phyloP scores from a whole-genome alignment of 2,888 invertebrate genomes.

The Lutraria lutraria region DNA sequence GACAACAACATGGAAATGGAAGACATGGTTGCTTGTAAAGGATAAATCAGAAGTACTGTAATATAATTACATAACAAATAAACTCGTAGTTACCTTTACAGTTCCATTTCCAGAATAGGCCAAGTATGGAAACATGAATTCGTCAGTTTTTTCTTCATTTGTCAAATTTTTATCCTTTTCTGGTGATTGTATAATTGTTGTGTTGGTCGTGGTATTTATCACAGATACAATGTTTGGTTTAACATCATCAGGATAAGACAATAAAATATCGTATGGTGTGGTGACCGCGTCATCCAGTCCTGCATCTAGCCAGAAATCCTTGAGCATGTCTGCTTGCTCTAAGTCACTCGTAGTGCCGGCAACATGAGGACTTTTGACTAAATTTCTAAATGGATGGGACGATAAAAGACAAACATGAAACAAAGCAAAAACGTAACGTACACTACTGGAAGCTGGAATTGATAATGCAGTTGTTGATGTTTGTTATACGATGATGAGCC shows the following conservation, averaged over 20 bases:
- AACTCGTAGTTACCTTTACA: conserved; percentile 51
- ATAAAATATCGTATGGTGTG: conserved; percentile 62
- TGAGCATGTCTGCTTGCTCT: conserved; percentile 54
- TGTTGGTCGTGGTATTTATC: conserved; percentile 14
- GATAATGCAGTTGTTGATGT: too few species aligned
- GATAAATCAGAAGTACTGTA: too few species aligned
- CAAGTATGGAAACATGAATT: conserved; percentile 80
- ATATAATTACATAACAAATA: too few species aligned
- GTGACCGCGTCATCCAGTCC: conserved; percentile 59
- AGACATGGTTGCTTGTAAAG: too few species aligned
- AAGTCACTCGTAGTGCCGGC: conserved; percentile 60
- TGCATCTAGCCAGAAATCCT: conserved; percentile 61
- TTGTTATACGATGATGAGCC: too few species aligned
- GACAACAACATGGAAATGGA: too few species aligned
- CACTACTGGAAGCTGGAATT: too few species aligned
- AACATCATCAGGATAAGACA: conserved; percentile 62
- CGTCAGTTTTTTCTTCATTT: conserved; percentile 76
- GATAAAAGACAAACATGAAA: background rate
- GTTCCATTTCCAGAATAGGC: conserved; percentile 82
- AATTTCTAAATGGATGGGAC: conserved; percentile 23
- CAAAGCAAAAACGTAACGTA: too few species aligned
- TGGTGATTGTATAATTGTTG: conserved; percentile 66
- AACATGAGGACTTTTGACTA: conserved; percentile 56
- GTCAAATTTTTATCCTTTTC: conserved; percentile 77
- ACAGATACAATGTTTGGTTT: conserved; percentile 54